phyloP scores from a whole-genome alignment of 2,797 vertebrate genomes.

The Sebastolobus altivelis region DNA sequence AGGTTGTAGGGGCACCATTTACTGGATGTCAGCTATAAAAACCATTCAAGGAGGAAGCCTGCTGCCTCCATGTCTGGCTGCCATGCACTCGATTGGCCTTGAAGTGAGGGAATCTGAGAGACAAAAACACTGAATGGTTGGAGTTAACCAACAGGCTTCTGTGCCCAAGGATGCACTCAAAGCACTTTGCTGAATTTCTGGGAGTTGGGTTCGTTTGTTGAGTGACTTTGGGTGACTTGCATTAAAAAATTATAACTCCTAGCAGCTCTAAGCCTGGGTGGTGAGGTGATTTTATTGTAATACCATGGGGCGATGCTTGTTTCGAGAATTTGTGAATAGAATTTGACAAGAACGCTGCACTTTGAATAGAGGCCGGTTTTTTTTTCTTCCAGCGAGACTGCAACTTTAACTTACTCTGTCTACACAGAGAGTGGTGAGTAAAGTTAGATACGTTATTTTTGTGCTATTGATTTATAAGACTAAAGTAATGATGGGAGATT shows the following conservation, averaged over 20 bases:
- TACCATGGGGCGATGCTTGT: background rate
- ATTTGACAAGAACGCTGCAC: background rate
- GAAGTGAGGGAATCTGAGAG: constrained; percentile 47
- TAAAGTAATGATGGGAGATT: background rate
- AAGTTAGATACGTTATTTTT: background rate
- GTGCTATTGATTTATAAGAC: background rate
- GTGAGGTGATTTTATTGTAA: constrained; percentile 13
- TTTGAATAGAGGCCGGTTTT: background rate
- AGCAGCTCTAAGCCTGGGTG: background rate
- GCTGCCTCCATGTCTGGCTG: constrained; percentile 43
- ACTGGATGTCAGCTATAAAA: constrained; percentile 61
- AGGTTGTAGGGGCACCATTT: constrained; percentile 47
- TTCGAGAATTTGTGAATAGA: constrained; percentile 3
- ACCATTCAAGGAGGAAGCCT: constrained; percentile 46
- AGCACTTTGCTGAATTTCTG: constrained; percentile 36
- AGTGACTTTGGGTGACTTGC: constrained; percentile 25
- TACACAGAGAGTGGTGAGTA: background rate
- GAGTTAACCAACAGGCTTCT: constrained; percentile 36
- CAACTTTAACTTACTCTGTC: background rate
- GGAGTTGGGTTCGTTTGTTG: constrained; percentile 33
- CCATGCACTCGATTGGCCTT: constrained; percentile 40
- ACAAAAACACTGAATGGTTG: constrained; percentile 21
- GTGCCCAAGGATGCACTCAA: constrained; percentile 33
- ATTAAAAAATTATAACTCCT: constrained; percentile 39
- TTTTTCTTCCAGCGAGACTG: background rate